Evolutionary conservation across 1,140 invertebrate genomes (phyloP).

Genomic region (Caenorhabditis latens): DNA sequence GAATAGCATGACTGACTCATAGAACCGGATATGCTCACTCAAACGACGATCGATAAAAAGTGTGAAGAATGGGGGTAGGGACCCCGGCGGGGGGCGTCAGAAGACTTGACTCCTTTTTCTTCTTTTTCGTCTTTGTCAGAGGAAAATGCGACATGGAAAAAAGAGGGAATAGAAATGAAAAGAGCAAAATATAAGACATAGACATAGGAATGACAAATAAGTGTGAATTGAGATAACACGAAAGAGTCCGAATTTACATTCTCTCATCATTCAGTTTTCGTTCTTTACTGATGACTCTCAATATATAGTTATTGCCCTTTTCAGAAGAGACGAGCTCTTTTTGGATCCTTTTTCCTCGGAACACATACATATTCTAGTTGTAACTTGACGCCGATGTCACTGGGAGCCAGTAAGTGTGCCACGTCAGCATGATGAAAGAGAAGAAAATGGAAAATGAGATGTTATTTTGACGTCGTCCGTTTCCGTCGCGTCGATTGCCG

Average conservation of each 20-base stretch:
- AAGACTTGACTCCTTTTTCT: constrained; percentile 46
- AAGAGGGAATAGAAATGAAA: background rate
- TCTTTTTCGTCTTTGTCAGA: constrained; percentile 24
- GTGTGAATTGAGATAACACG: constrained; percentile 36
- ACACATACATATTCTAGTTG: constrained; percentile 52
- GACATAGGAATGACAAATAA: constrained; percentile 2
- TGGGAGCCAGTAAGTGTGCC: background rate
- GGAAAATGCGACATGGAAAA: constrained; percentile 42
- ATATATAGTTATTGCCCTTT: background rate
- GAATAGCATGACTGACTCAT: constrained; percentile 47
- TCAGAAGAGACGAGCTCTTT: background rate
- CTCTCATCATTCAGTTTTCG: background rate
- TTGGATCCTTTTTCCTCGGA: constrained; percentile 6
- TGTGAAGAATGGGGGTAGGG: constrained; percentile 30
- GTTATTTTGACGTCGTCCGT: constrained; percentile 52
- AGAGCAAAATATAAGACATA: constrained; percentile 20
- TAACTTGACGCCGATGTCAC: constrained; percentile 32
- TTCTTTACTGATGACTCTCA: background rate
- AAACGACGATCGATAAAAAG: constrained; percentile 49
- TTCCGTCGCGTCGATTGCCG: constrained; percentile 21
- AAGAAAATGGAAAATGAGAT: constrained; percentile 40
- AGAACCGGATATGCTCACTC: constrained; percentile 45
- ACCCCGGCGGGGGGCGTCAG: constrained; percentile 21
- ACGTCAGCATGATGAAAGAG: constrained; percentile 38
- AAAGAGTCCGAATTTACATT: background rate